Conservation (phyloP, 92 coral and sea anemone genomes). For the Heteractis magnifica region DNA sequence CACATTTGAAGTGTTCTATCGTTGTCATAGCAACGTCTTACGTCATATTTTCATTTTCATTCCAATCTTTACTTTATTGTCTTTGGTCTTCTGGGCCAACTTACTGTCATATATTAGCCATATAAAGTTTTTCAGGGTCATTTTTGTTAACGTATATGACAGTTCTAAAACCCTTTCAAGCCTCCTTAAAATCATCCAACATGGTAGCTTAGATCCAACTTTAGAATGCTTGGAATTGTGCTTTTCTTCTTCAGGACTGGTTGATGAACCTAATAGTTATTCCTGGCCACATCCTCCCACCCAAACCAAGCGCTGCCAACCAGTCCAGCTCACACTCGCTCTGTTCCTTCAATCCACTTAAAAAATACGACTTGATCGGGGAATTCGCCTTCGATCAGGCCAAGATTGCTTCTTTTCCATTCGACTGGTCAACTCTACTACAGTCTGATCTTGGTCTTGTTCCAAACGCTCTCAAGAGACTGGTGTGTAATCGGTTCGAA, state of each 20-base stretch:
- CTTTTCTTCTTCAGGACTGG: slow-evolving; percentile 60
- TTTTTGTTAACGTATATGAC: too few species aligned
- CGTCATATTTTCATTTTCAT: too few species aligned
- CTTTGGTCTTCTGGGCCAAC: too few species aligned
- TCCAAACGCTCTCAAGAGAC: slow-evolving; percentile 64
- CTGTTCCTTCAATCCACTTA: slow-evolving; percentile 62
- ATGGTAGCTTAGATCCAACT: too few species aligned
- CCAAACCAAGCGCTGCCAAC: slow-evolving; percentile 48
- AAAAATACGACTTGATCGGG: slow-evolving; percentile 76
- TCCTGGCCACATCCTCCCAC: slow-evolving; percentile 85
- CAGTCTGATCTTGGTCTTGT: slow-evolving; percentile 72
- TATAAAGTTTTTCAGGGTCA: too few species aligned
- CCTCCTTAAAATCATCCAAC: too few species aligned
- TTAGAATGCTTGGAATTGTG: background rate
- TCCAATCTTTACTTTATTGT: too few species aligned
- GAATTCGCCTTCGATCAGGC: slow-evolving; percentile 85
- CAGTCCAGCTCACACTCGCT: slow-evolving; percentile 33
- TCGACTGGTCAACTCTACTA: slow-evolving; percentile 79
- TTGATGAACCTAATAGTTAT: slow-evolving; percentile 77
- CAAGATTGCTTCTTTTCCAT: slow-evolving; percentile 86
- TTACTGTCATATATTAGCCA: too few species aligned
- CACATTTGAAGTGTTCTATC: too few species aligned
- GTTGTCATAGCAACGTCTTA: too few species aligned
- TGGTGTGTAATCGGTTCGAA: slow-evolving; percentile 86
- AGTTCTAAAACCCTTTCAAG: too few species aligned